Percentiles rank a stretch among this genome's conserved stretches.
Evolutionary conservation across 2,888 invertebrate genomes (phyloP).

Genomic region (Bhutanitis thaidina): DNA sequence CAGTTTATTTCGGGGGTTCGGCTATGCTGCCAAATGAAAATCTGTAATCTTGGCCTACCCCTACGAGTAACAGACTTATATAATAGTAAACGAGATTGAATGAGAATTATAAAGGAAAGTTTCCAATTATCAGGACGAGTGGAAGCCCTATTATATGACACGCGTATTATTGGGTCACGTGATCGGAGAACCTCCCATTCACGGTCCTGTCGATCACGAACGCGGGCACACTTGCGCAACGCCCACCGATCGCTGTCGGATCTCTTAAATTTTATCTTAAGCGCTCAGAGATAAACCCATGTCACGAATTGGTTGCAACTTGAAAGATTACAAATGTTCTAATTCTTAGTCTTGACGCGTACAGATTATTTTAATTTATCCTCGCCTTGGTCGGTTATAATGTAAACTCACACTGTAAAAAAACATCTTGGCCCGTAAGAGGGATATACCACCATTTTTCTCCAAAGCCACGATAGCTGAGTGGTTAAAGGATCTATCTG

Average conservation of each 20-base stretch:
- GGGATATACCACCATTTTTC: too few species aligned
- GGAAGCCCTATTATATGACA: conserved; percentile 20
- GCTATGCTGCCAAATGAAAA: too few species aligned
- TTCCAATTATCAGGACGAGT: background rate
- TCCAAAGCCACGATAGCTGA: too few species aligned
- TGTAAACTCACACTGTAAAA: too few species aligned
- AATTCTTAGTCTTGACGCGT: background rate
- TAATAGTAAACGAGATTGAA: too few species aligned
- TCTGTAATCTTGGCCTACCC: too few species aligned
- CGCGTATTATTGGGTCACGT: conserved; percentile 28
- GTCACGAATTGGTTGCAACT: conserved; percentile 15
- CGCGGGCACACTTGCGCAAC: conserved; percentile 30
- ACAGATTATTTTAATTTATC: background rate
- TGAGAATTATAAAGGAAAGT: too few species aligned
- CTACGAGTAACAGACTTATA: too few species aligned
- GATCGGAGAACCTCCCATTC: conserved; percentile 35
- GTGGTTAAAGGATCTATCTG: too few species aligned
- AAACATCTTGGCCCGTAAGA: too few species aligned
- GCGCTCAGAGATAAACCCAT: conserved; percentile 18
- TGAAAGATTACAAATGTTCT: conserved; percentile 6
- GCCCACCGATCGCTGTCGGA: conserved; percentile 22
- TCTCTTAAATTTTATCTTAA: conserved; percentile 20
- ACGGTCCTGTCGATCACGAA: conserved; percentile 39
- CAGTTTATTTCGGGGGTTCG: too few species aligned
- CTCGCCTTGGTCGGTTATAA: too few species aligned